Base-by-base conservation (phyloP, 2,113 vertebrate species). In the Xyliphius kryptos region DNA sequence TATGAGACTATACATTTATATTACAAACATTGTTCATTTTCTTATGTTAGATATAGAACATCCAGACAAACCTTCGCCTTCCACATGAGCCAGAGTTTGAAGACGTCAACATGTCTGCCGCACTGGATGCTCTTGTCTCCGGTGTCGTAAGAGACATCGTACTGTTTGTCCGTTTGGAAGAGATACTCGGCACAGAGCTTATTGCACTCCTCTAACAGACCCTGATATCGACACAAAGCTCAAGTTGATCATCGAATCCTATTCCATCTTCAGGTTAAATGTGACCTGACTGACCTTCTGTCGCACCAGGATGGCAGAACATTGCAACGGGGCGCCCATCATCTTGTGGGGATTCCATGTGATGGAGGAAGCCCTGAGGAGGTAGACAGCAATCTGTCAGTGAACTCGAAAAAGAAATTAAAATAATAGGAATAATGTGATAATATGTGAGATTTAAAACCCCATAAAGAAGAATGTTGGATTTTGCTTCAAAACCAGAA, bases 291-390 rank as follows among this genome's bases (percentile, higher is more conserved):
- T 74, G 71, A 88, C 85, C 80, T 81, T 88, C 65, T 79, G 76
- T 36, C 38, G 70, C 51, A 86, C 53, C 5, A 88, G 74, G 32
- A 90, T 64, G 43, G 72, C 82, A 3, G 86, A 89, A 58, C 84
- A 87, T 65, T 90, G 88, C 66, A 89, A 67, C 0, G 77, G 85
- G 41, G 79, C 72, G 0, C 78, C 75, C 85, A 86, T 87, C 71
- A 87, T 70, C 72, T 84, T 91, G 57, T 87, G 86, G 19, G 86
- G 87, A 73, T 89, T 87, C 87, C 84, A 90, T 12, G 84, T 89
- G 8, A 89, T 74, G 20, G 86, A 89, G 20, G 78, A 69, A 3
- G 85, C 80, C 61, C 81, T 86, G 61, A 14, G n/a, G n/a, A n/a
- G n/a, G n/a, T n/a, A n/a, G n/a, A n/a, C n/a, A n/a, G n/a, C n/a